Base-by-base conservation (phyloP, 1,140 invertebrate species). In the Nebria ingens region DNA sequence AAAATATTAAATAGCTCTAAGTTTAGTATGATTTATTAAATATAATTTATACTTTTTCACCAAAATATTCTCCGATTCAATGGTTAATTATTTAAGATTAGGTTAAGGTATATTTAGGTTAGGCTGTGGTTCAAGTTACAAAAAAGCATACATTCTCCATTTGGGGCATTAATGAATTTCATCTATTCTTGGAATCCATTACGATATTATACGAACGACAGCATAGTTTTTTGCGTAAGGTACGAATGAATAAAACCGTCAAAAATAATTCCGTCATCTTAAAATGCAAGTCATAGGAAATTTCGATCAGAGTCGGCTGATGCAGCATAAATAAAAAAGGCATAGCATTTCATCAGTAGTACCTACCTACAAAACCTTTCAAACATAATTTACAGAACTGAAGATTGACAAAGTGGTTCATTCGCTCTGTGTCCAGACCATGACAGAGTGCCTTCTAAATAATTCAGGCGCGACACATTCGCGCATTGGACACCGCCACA, bases 371-470 rank as follows among this genome's bases (percentile, higher is more conserved):
- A 45, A 45, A 45, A 45, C 40, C 40, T 45, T 45, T 45, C 40
- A 45, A 45, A 45, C 40, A 45, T 45, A 45, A 45, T 45, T 45
- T 45, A 17, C 40, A 45, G 40, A 45, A 45, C 15, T 9, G 9
- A 45, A 45, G 17, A 45, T 45, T 45, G 40, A 45, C 40, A 45
- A 45, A 45, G 40, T 45, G 40, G 40, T 45, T 45, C 40, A 45
- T 45, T 45, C 40, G 40, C 17, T 45, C 9, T 45, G 40, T 45
- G 40, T 45, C 40, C 40, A 17, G 4, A 45, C 40, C 40, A 45
- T 45, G 40, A 12, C 40, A 45, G 40, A 45, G 40, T 45, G 40
- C 40, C 40, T 45, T 6, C 40, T 45, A 45, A 45, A 45, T 45
- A 45, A 45, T 45, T 9, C 40, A 45, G 3, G 40, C 9, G n/a